Conservation (phyloP, 2,113 vertebrate genomes). For the Thomomys bottae region DNA sequence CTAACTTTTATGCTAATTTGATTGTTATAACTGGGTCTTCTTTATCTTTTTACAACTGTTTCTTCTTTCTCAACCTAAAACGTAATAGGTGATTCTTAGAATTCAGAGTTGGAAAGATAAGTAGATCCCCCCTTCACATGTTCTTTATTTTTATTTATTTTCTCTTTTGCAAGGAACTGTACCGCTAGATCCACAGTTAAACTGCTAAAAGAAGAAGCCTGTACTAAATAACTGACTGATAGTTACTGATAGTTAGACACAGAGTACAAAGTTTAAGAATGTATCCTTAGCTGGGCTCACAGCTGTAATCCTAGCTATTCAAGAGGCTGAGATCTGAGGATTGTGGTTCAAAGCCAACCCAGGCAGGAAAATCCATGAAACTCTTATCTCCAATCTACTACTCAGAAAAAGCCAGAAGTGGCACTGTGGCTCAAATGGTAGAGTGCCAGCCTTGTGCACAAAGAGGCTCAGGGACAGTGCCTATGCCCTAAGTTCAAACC, state of each 20-base stretch:
- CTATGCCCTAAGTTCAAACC: too few relatives aligned
- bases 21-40: slow-evolving; percentile 16
- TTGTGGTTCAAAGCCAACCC: too few relatives aligned
- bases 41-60: slow-evolving; percentile 26
- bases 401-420: too few relatives aligned
- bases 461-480: too few relatives aligned
- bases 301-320: too few relatives aligned
- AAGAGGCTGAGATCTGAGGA: too few relatives aligned
- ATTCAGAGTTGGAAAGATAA: background rate
- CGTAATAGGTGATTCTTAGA: slow-evolving; percentile 30
- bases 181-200: background rate
- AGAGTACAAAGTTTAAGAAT: slow-evolving; percentile 36
- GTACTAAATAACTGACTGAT: background rate
- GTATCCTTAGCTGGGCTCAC: too few relatives aligned
- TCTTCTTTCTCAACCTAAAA: background rate
- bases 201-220: background rate
- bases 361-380: too few relatives aligned
- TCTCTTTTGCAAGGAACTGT: background rate
- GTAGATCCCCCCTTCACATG: background rate
- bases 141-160: background rate
- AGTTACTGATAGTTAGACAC: background rate
- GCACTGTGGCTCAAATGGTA: too few relatives aligned
- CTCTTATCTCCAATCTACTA: too few relatives aligned
- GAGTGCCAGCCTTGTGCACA: too few relatives aligned
- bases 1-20: slow-evolving; percentile 24